A percentile compares a stretch with the other conserved stretches of the same genome.
phyloP scores from a whole-genome alignment of 2,797 vertebrate genomes.

The Triplophysa yarkandensis region DNA sequence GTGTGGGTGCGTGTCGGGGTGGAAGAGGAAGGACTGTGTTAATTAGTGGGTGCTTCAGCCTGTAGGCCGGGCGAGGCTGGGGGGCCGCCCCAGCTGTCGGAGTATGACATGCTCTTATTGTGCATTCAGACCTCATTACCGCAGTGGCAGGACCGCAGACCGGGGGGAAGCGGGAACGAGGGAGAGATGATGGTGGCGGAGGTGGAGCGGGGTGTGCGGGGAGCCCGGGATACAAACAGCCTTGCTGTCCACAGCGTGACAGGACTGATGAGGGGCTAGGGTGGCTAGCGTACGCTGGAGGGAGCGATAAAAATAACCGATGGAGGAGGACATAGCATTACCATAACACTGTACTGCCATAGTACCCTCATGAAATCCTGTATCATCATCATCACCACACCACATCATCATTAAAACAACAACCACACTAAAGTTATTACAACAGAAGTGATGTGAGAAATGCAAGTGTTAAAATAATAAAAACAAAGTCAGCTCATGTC shows the following conservation, averaged over 20 bases:
- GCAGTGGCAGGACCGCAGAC: constrained; percentile 65
- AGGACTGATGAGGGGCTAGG: constrained; percentile 79
- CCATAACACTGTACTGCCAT: constrained; percentile 39
- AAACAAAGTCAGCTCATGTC: background rate
- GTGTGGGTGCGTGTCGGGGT: constrained; percentile 48
- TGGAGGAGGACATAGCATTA: constrained; percentile 47
- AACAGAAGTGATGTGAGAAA: background rate
- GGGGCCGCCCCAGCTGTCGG: constrained; percentile 80
- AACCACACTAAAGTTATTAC: background rate
- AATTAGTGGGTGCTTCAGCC: constrained; percentile 85
- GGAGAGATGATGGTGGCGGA: constrained; percentile 43
- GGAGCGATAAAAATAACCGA: constrained; percentile 72
- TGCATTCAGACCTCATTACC: constrained; percentile 82
- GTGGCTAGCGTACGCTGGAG: constrained; percentile 69
- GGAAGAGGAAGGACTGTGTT: constrained; percentile 71
- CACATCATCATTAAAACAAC: background rate
- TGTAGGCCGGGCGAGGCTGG: constrained; percentile 76
- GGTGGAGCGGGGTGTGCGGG: constrained; percentile 64
- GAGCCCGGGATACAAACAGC: constrained; percentile 76
- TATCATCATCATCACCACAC: constrained; percentile 1
- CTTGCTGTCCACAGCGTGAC: constrained; percentile 76
- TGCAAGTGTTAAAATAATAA: background rate
- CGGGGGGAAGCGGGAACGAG: constrained; percentile 37
- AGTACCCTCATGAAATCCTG: constrained; percentile 11
- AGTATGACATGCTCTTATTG: constrained; percentile 83